Conservation (phyloP, 2,797 vertebrate genomes). For the Botia kubotai region DNA sequence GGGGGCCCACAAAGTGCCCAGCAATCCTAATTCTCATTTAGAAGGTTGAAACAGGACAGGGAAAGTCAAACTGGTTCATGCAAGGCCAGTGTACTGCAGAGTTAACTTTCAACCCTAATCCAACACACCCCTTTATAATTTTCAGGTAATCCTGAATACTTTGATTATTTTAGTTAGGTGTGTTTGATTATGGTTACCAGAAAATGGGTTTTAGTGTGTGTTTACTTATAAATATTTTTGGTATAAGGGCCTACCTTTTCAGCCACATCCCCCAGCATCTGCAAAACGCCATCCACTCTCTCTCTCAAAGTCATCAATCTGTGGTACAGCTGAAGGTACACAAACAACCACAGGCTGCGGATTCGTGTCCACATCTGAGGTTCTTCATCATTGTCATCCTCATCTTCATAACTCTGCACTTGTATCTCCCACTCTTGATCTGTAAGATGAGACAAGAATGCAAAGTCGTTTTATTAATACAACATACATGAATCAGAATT, state of each 20-base stretch:
- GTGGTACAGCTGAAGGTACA: conserved; percentile 73
- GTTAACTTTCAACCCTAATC: too few relatives aligned
- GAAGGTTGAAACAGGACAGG: too few relatives aligned
- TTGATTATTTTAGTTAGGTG: too few relatives aligned
- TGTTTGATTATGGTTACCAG: too few relatives aligned
- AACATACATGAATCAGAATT: too few relatives aligned
- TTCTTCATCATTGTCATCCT: conserved; percentile 66
- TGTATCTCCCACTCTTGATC: conserved; percentile 72
- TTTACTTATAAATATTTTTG: background rate
- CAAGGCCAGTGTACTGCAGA: too few relatives aligned
- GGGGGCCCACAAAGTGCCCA: too few relatives aligned
- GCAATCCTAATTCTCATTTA: too few relatives aligned
- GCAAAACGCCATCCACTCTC: conserved; percentile 57
- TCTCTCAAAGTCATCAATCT: conserved; percentile 64
- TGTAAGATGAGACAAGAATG: conserved; percentile 40
- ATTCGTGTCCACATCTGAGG: conserved; percentile 70
- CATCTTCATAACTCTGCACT: conserved; percentile 70
- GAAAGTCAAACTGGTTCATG: too few relatives aligned
- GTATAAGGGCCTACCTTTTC: conserved; percentile 59
- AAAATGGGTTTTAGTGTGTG: background rate
- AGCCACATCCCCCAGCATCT: conserved; percentile 53
- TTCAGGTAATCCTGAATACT: too few relatives aligned
- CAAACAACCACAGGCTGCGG: conserved; percentile 68
- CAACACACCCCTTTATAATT: too few relatives aligned
- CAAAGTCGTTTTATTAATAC: background rate